Conservation (phyloP, 2,113 vertebrate genomes). For the Noctilio leporinus region DNA sequence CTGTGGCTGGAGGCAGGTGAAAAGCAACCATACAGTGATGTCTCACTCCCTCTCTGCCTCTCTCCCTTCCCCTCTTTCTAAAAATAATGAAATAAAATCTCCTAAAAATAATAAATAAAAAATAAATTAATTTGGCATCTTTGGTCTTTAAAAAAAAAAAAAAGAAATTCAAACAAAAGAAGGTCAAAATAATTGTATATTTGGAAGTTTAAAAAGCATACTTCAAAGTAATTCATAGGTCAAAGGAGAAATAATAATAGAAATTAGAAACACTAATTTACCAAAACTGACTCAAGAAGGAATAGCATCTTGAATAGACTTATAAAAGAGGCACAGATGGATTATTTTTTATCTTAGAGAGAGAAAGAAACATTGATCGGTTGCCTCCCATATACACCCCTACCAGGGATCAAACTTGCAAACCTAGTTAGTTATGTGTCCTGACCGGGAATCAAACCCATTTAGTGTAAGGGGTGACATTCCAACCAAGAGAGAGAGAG, state of each 20-base stretch:
- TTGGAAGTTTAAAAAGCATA: slow-evolving; percentile 21
- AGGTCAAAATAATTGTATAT: slow-evolving; percentile 14
- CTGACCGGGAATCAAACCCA: neutral
- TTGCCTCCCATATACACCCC: neutral
- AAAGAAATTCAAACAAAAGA: slow-evolving; percentile 9
- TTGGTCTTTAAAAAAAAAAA: no score
- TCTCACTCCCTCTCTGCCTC: no score
- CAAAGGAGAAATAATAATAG: slow-evolving; percentile 19
- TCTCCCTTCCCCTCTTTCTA: no score
- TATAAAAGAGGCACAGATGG: neutral
- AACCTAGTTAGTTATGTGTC: neutral
- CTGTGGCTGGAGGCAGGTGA: no score
- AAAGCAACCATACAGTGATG: no score
- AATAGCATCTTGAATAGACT: neutral
- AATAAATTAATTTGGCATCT: no score
- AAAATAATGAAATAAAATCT: no score
- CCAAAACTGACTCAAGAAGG: neutral
- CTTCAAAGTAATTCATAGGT: slow-evolving; percentile 8
- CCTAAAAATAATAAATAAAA: no score
- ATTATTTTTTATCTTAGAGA: neutral
- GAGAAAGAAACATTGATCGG: neutral
- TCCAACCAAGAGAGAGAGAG: neutral
- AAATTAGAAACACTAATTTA: slow-evolving; percentile 33
- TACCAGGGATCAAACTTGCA: neutral
- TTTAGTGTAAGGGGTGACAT: neutral